Percentiles rank a stretch among this genome's conserved stretches.
Conservation (phyloP, 2,797 vertebrate genomes). For the Numenius phaeopus region DNA sequence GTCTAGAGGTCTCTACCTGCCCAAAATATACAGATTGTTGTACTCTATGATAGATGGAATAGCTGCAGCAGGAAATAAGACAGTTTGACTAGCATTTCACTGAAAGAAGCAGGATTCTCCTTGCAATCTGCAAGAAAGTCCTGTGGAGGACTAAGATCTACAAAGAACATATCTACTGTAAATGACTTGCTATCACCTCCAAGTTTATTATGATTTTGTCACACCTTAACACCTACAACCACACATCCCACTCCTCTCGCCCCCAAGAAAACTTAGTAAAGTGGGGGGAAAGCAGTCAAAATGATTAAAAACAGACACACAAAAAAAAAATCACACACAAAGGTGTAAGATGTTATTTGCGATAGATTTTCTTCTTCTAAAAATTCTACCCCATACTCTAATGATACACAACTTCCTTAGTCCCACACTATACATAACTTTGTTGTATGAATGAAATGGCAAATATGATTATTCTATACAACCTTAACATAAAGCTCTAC, state of each 20-base stretch:
- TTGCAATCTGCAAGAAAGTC: neutral
- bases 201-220: neutral
- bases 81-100: neutral
- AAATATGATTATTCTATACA: neutral
- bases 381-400: neutral
- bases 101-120: neutral
- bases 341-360: neutral
- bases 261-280: neutral
- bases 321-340: neutral
- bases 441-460: neutral
- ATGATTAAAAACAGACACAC: neutral
- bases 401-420: neutral
- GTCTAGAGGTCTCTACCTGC: neutral
- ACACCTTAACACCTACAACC: neutral
- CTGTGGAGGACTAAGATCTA: neutral
- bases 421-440: neutral
- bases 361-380: neutral
- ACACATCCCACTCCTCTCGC: neutral
- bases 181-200: neutral
- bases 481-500: neutral
- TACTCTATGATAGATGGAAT: neutral
- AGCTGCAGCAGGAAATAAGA: neutral
- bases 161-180: neutral
- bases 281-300: neutral
- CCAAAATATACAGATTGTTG: neutral